These are phyloP conservation scores for Pterocles orientalis DNA, from an alignment of 2,113 vertebrate species.

Conservation along the genomic window DNA sequence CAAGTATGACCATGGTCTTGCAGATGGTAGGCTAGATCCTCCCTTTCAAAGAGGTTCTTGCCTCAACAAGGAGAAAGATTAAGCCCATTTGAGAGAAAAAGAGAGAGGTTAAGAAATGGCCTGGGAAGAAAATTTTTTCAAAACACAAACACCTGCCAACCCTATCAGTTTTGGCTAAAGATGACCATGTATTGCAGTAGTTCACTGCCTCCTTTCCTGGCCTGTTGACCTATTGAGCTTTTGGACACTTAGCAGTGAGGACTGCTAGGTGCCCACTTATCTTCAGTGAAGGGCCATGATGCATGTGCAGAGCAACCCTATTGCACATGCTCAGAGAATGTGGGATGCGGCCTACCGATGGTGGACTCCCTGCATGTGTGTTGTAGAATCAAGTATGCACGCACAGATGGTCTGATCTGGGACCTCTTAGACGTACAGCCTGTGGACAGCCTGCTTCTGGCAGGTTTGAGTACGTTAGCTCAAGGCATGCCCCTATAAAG, in stretches of 20 bases:
- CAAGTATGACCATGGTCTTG: neutral
- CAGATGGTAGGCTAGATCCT: neutral
- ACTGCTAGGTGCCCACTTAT: neutral
- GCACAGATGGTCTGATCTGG: neutral
- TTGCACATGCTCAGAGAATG: neutral
- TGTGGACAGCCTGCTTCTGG: neutral
- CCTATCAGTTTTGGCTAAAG: neutral
- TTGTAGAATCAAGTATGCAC: neutral
- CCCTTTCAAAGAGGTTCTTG: neutral
- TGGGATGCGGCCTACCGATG: fast-evolving
- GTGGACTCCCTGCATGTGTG: neutral
- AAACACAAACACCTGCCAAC: neutral
- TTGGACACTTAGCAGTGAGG: neutral
- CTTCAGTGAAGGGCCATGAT: neutral
- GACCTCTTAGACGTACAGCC: neutral
- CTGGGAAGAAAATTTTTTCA: neutral
- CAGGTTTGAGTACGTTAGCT: neutral
- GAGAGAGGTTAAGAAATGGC: neutral
- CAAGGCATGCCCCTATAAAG: neutral
- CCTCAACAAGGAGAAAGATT: neutral
- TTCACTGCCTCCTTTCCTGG: neutral
- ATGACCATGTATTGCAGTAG: neutral
- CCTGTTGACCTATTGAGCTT: neutral
- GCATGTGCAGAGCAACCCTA: neutral
- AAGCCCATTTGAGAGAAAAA: neutral